Base-by-base conservation (phyloP, 1,140 invertebrate species). In the Delia radicum region DNA sequence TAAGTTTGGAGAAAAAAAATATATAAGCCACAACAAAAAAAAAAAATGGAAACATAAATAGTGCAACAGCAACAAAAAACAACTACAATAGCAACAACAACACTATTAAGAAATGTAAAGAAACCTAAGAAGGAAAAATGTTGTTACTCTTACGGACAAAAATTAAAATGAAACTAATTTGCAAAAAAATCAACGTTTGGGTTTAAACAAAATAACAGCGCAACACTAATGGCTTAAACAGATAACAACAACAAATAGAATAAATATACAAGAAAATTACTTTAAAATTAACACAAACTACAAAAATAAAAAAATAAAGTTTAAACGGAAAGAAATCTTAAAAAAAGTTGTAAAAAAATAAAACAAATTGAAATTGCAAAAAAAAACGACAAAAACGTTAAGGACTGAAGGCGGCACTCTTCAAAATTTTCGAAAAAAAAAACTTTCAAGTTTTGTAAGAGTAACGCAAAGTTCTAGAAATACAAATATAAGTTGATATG, bases 131-230 rank as follows among this genome's bases (percentile, higher is more conserved):
- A 55, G 48, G 21, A 69, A 69, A 69, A 69, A 69, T 69, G 65
- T 69, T 69, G 65, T 69, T 69, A 33, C 65, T 69, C 37, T 69
- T 69, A 37, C 65, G 65, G 65, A 69, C 65, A 69, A 69, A 69
- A 69, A 69, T 69, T 69, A 69, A 69, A 69, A 69, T 33, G 65
- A 48, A 73, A 73, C 71, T 48, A 48, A 55, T 73, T 73, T 73
- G 71, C 37, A 73, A 46, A 55, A n/a, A 46, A 73, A 73, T 42
- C 24, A 28, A 42, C 15, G 26, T 48, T 73, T 48, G 18, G 15
- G 33, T 28, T 48, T 71, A 33, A 28, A 12, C 15, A 72, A 73
- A 48, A 73, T 48, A 48, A 24, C 15, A 48, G 28, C 48, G 10
- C 67, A 21, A 71, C 24, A 27, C 37, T 48, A 48, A 55, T 73